Conservation (phyloP, 2,113 vertebrate genomes). For the Abramis brama region DNA sequence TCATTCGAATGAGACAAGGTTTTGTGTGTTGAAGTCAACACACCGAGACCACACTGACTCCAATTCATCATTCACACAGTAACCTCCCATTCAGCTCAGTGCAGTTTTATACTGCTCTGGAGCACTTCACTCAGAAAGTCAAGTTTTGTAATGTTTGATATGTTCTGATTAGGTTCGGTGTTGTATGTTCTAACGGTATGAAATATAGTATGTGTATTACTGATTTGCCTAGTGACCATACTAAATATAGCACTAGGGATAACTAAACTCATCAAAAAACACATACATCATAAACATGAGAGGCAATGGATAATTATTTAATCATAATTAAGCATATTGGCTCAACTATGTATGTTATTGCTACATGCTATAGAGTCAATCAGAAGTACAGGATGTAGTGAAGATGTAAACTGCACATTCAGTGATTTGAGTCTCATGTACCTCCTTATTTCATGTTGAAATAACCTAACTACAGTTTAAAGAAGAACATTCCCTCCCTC, state of each 20-base stretch:
- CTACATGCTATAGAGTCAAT: not conserved
- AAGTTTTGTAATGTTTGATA: not conserved
- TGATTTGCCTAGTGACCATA: not conserved
- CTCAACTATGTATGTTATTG: not conserved
- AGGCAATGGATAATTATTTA: not conserved
- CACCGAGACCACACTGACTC: conserved; percentile 55
- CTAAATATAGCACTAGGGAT: conserved; percentile 4
- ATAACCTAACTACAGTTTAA: conserved; percentile 32
- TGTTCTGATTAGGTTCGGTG: not conserved
- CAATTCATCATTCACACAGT: conserved; percentile 46
- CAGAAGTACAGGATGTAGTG: not conserved
- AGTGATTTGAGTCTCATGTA: conserved; percentile 21
- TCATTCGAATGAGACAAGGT: conserved; percentile 96
- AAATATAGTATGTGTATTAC: not conserved
- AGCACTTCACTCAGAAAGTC: conserved; percentile 1
- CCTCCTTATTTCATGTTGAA: conserved; percentile 28
- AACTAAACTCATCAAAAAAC: not conserved
- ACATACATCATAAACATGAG: not conserved
- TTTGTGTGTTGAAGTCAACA: conserved; percentile 85
- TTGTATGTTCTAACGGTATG: not conserved
- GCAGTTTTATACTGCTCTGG: conserved; percentile 11
- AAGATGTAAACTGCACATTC: conserved; percentile 21
- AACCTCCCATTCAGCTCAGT: conserved; percentile 23
- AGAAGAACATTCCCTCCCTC: conserved; percentile 18
- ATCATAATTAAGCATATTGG: not conserved